These are phyloP conservation scores for Colaptes auratus DNA, from an alignment of 2,113 vertebrate genomes.

Conservation along the genomic window DNA sequence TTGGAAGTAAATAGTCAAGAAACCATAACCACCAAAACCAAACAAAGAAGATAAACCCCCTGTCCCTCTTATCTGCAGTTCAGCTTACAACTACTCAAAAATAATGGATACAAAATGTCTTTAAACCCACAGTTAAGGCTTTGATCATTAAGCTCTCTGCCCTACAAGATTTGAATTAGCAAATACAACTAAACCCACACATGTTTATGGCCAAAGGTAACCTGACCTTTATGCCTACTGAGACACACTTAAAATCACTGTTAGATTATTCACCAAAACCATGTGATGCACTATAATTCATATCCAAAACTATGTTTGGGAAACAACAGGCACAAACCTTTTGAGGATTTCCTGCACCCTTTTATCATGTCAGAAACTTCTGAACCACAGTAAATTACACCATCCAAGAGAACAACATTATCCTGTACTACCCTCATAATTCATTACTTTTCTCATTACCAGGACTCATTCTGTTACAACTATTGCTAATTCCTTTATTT, in stretches of 20 bases:
- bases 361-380: constrained; percentile 1
- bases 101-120: background rate
- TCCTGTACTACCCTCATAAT: constrained; percentile 52
- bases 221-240: background rate
- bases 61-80: background rate
- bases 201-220: background rate
- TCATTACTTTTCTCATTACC: constrained; percentile 53
- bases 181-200: background rate
- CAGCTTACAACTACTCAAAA: background rate
- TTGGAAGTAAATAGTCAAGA: background rate
- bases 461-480: background rate
- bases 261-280: constrained; percentile 38
- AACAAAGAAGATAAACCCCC: background rate
- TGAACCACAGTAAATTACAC: constrained; percentile 4
- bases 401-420: constrained; percentile 11
- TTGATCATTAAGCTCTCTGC: background rate
- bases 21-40: no score
- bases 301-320: constrained; percentile 8
- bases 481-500: background rate
- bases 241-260: constrained; percentile 17
- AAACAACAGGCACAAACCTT: constrained; percentile 19
- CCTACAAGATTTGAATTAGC: background rate
- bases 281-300: background rate
- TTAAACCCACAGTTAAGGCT: background rate
- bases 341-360: background rate